Evolutionary conservation across 1,140 invertebrate species (phyloP), one percentile per base, ranked within the genome.

Genomic region (Pseudomyrmex pallidus): DNA sequence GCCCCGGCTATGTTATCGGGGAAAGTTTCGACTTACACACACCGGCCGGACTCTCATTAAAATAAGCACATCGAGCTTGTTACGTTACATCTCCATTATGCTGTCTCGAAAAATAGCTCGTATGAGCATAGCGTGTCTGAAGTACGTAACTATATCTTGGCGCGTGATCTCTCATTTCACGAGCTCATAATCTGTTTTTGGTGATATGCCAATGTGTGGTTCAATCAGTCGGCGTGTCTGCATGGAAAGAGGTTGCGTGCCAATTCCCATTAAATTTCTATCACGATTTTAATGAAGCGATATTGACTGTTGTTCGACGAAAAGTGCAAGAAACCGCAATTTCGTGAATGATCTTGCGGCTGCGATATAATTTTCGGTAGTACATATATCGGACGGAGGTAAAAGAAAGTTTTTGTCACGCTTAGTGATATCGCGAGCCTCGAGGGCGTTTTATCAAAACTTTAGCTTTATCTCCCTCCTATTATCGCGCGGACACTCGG

Each of bases 1-100:
- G 35, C 35, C 35, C 63, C 46, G 83, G 82, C 66, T 67, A 82
- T 82, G 86, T 88, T 88, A 88, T 88, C 87, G 87, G 80, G 84
- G 67, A 88, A 88, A 87, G 76, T 88, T 87, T 68, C 82, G 57
- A 72, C 68, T 84, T 80, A 57, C 48, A 59, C 48, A 59, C 52
- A 70, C 72, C 4, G 64, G 20, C 20, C 62, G 72, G 59, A 61
- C 64, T 64, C 61, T 82, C 83, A 82, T 88, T 88, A 82, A 88
- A 88, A 88, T 88, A 87, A 88, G 76, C 56, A 77, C 74, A 84
- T 74, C 54, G 56, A 46, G 56, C 67, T 46, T 44, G 46, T 87
- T 87, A 82, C 64, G 82, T 62, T 64, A 62, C 59, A 56, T 84
- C 82, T 83, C 56, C 68, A 59, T 87, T 83, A 74, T 66, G 68